phyloP scores from a whole-genome alignment of 2,113 vertebrate genomes.

The Percina caprodes region DNA sequence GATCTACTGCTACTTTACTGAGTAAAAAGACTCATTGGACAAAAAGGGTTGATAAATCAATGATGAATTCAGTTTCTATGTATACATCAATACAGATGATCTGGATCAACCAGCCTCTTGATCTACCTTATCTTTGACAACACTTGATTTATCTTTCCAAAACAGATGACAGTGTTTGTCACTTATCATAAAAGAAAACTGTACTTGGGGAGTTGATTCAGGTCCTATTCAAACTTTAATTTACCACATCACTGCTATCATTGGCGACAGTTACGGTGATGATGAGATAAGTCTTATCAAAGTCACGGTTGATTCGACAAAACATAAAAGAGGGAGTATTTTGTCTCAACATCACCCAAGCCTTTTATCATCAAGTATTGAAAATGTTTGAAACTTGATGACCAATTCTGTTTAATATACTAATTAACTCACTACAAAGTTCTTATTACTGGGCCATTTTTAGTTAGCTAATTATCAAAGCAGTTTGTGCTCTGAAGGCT shows the following conservation, averaged over 20 bases:
- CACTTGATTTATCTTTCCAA: too few species aligned
- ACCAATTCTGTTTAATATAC: neutral
- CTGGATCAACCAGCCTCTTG: too few species aligned
- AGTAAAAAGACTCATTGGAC: too few species aligned
- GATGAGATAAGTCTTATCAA: neutral
- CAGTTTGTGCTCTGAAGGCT: constrained; percentile 16
- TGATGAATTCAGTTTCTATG: too few species aligned
- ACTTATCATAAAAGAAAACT: too few species aligned
- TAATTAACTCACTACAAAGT: constrained; percentile 6
- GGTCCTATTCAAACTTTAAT: neutral
- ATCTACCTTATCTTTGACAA: too few species aligned
- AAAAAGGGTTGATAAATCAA: too few species aligned
- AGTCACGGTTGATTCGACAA: neutral
- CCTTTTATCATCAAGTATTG: neutral
- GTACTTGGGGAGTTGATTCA: neutral
- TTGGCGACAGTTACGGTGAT: neutral
- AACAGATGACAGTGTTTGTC: too few species aligned
- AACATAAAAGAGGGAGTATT: neutral
- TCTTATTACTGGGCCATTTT: neutral
- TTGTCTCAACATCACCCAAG: neutral
- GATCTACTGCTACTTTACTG: too few species aligned
- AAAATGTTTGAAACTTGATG: neutral
- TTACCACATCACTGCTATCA: neutral
- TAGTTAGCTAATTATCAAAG: constrained; percentile 33
- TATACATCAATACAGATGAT: too few species aligned